phyloP scores from a whole-genome alignment of 2,888 invertebrate genomes.

The Dryobota labecula region DNA sequence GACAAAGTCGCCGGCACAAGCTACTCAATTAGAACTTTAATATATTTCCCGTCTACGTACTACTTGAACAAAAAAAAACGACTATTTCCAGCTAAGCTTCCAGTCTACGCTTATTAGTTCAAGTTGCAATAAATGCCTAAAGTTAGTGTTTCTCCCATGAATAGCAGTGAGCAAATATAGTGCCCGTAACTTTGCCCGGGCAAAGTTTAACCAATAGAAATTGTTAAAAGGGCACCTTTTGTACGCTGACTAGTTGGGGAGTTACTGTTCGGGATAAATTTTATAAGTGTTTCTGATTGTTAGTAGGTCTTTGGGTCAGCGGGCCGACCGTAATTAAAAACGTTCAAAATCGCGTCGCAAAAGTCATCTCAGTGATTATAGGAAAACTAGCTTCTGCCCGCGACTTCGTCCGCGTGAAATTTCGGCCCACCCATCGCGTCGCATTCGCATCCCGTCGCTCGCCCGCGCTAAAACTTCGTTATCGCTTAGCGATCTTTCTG shows the following conservation, averaged over 20 bases:
- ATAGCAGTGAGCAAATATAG: conserved; percentile 25
- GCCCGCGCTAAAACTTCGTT: too few species aligned
- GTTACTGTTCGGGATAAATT: background rate
- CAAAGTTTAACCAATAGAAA: conserved; percentile 17
- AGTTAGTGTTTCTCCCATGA: conserved; percentile 21
- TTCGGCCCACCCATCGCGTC: too few species aligned
- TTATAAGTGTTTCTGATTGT: too few species aligned
- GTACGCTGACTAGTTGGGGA: background rate
- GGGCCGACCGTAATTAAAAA: too few species aligned
- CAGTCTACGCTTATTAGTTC: conserved; percentile 19
- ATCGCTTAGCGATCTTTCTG: too few species aligned
- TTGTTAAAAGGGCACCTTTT: conserved; percentile 32
- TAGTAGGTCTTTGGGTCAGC: too few species aligned
- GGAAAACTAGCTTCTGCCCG: too few species aligned
- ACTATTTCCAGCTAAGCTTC: background rate
- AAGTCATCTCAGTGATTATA: too few species aligned
- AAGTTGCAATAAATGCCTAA: conserved; percentile 22
- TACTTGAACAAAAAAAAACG: background rate
- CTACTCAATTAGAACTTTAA: background rate
- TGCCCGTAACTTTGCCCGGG: conserved; percentile 28
- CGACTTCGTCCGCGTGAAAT: too few species aligned
- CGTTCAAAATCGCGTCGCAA: too few species aligned
- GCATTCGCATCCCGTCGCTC: too few species aligned
- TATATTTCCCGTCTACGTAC: background rate
- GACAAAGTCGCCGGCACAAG: background rate